These are phyloP conservation scores for Drosophila sp. DNA, from an alignment of 1,140 invertebrate species.

Conservation along the genomic window DNA sequence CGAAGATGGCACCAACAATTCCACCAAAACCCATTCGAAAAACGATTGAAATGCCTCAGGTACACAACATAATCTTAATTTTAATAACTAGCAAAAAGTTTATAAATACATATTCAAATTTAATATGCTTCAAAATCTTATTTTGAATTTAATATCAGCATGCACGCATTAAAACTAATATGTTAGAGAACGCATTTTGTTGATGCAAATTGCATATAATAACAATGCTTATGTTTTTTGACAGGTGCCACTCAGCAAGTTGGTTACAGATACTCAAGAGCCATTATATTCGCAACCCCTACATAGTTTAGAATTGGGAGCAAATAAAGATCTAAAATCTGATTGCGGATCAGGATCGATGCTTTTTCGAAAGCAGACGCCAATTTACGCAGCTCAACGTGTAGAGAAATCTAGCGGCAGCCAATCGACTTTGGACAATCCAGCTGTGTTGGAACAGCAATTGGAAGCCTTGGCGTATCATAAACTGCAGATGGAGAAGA, in stretches of 20 bases:
- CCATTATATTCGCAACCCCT: slow-evolving; percentile 85
- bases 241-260: slow-evolving; percentile 71
- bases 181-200: too few species aligned
- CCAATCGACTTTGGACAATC: slow-evolving; percentile 75
- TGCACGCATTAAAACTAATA: too few species aligned
- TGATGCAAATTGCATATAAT: background rate
- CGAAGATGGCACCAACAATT: slow-evolving; percentile 43
- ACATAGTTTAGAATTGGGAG: slow-evolving; percentile 36
- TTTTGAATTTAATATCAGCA: too few species aligned
- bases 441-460: slow-evolving; percentile 76
- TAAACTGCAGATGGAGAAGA: slow-evolving; percentile 80
- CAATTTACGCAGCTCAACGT: slow-evolving; percentile 6
- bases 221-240: background rate
- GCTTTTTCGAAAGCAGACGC: slow-evolving; percentile 43
- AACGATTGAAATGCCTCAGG: slow-evolving; percentile 55
- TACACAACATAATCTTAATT: too few species aligned
- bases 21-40: slow-evolving; percentile 60
- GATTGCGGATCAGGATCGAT: background rate
- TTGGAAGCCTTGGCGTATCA: slow-evolving; percentile 79
- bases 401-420: slow-evolving; percentile 27
- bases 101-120: too few species aligned
- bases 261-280: slow-evolving; percentile 82
- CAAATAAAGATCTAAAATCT: background rate
- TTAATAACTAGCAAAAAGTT: too few species aligned
- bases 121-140: too few species aligned